These are phyloP conservation scores for Lonchura striata DNA, from an alignment of 2,113 vertebrate genomes.

Conservation along the genomic window DNA sequence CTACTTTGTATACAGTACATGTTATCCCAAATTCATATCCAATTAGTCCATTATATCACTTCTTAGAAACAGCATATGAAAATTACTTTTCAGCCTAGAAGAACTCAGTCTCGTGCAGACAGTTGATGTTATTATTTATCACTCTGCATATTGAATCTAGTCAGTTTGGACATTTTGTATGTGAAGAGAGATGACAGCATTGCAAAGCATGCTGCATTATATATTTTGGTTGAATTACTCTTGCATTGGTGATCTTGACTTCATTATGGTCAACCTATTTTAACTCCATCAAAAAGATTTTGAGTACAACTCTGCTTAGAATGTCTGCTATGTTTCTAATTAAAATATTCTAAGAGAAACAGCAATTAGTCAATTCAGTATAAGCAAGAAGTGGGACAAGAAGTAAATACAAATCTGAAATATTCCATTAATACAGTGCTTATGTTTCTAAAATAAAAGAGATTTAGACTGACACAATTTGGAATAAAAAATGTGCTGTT, in stretches of 20 bases:
- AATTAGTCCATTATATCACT: neutral
- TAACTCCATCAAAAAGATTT: neutral
- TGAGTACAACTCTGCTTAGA: neutral
- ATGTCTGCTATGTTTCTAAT: neutral
- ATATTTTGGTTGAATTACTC: neutral
- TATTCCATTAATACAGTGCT: neutral
- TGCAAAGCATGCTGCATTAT: neutral
- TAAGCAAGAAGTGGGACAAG: neutral
- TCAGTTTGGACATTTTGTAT: neutral
- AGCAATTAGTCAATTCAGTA: neutral
- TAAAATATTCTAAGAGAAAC: neutral
- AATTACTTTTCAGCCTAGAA: neutral
- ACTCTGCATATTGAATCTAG: neutral
- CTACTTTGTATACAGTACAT: neutral
- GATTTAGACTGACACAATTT: neutral
- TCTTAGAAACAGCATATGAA: neutral
- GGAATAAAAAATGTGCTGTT: neutral
- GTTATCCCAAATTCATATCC: neutral
- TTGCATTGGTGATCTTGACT: neutral
- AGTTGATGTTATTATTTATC: neutral
- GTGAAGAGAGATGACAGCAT: neutral
- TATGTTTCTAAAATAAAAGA: neutral
- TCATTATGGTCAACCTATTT: neutral
- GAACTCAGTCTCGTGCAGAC: neutral
- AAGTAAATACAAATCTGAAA: neutral